Base-by-base conservation (phyloP, 2,797 vertebrate species). In the Galago senegalensis region DNA sequence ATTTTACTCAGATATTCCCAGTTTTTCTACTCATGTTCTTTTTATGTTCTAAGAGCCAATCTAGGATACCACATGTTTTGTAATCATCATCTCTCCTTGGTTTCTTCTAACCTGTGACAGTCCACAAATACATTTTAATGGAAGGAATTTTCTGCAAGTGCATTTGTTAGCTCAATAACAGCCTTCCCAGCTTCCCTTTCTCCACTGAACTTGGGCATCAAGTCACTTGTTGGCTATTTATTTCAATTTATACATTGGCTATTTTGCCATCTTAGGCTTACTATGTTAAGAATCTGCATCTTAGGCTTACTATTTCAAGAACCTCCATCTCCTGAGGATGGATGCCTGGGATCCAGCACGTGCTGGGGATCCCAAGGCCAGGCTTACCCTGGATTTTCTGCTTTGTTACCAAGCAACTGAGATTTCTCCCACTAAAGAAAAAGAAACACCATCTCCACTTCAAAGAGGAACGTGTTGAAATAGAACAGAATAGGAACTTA, bases 381-480 rank as follows among this genome's bases (percentile, higher is more conserved):
- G 9, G 31, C 72, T 87, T 69, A 40, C 29, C 34, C 56, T 67
- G 83, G 75, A 53, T 67, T 91, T 76, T 93, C 70, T 72, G 17
- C 72, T 94, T 70, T 85, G 72, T 95, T 87, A 83, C 75, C 69
- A 91, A 83, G 34, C 31, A 86, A 85, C 53, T 61, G 46, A 89
- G 34, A 58, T 92, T 23, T 3, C 17, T 79, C 56, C 65, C 0
- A 29, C 34, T 70, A 13, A 76, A 94, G 49, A 53, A 87, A 86
- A 91, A 76, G n/a, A 75, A 16, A 5, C 8, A 76, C 4, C 14
- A 63, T 37, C 17, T 96, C 69, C 17, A 69, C 34, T 89, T 87
- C 18, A 75, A 31, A 89, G 67, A 77, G 40, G 69, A 87, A 61
- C 46, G 34, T 46, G 60, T 29, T 91, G 43, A 77, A 79, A 93